These are phyloP conservation scores for Spodoptera picta DNA, from an alignment of 2,888 invertebrate genomes.

Conservation along the genomic window DNA sequence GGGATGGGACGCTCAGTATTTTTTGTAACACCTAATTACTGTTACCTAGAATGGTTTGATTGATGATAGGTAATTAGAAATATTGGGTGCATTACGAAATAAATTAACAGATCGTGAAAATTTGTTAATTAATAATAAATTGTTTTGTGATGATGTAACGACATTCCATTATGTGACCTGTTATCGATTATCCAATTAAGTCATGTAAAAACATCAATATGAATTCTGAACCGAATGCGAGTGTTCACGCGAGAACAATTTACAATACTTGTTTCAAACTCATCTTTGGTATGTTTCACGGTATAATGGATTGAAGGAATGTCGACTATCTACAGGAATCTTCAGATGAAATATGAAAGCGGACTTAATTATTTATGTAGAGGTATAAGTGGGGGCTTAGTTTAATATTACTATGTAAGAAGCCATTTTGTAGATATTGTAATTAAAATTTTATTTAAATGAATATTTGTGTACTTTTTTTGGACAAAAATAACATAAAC, in stretches of 20 bases:
- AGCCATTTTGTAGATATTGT: slow-evolving; percentile 53
- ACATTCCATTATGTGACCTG: slow-evolving; percentile 18
- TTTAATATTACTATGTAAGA: slow-evolving; percentile 32
- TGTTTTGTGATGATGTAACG: slow-evolving; percentile 17
- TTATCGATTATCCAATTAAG: slow-evolving; percentile 23
- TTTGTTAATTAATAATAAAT: slow-evolving; percentile 23
- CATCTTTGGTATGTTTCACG: slow-evolving; percentile 38
- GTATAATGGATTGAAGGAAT: slow-evolving; percentile 58
- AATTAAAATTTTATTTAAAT: slow-evolving; percentile 50
- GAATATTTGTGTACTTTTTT: not conserved
- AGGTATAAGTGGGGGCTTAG: slow-evolving; percentile 32
- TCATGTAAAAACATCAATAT: slow-evolving; percentile 24
- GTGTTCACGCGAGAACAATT: slow-evolving; percentile 17
- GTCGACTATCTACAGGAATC: slow-evolving; percentile 49
- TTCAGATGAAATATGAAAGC: slow-evolving; percentile 57
- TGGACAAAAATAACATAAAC: too few relatives aligned
- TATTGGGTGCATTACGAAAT: slow-evolving; percentile 34
- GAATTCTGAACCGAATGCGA: not conserved
- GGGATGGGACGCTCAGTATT: slow-evolving; percentile 28
- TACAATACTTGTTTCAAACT: slow-evolving; percentile 23
- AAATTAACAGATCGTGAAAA: slow-evolving; percentile 20
- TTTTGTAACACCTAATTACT: slow-evolving; percentile 32
- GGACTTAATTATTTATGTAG: slow-evolving; percentile 58
- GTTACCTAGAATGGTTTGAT: slow-evolving; percentile 23
- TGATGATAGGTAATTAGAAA: slow-evolving; percentile 19